These are phyloP conservation scores for Pemphredon lugubris DNA, from an alignment of 2,888 invertebrate species.

Conservation along the genomic window DNA sequence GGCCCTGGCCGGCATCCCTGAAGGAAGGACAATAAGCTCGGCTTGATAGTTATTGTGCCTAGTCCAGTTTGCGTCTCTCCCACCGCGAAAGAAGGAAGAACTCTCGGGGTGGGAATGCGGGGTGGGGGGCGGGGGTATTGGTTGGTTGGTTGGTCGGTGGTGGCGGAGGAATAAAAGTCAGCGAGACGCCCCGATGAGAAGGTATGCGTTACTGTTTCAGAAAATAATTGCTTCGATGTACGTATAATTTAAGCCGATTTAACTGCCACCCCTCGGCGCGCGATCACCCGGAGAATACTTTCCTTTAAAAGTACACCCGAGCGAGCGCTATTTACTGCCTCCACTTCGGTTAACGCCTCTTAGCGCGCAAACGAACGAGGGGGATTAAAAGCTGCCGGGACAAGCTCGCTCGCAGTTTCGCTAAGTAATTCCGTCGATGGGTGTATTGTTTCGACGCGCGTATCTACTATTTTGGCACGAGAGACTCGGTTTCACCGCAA, in stretches of 20 bases:
- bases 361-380: background rate
- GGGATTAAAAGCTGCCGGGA: background rate
- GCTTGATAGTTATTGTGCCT: constrained; percentile 78
- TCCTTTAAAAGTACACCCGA: constrained; percentile 2
- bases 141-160: no score
- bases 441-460: constrained; percentile 12
- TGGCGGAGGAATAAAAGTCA: constrained; percentile 43
- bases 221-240: constrained; percentile 46
- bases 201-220: constrained; percentile 33
- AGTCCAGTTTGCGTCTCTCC: constrained; percentile 56
- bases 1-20: constrained; percentile 67
- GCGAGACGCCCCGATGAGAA: constrained; percentile 15
- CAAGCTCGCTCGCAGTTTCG: constrained; percentile 21
- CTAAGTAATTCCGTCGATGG: constrained; percentile 11
- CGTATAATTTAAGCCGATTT: constrained; percentile 34
- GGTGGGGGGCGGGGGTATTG: no score
- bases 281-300: constrained; percentile 12
- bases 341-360: constrained; percentile 30
- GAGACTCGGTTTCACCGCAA: no score
- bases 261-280: constrained; percentile 10
- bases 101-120: no score
- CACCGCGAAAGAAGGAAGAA: constrained; percentile 47
- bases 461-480: no score
- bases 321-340: constrained; percentile 33
- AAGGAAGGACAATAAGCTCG: constrained; percentile 79